Percentiles rank a stretch among this genome's conserved stretches.
Evolutionary conservation across 2,888 invertebrate genomes (phyloP).

Genomic region (Matsumyia berberina): DNA sequence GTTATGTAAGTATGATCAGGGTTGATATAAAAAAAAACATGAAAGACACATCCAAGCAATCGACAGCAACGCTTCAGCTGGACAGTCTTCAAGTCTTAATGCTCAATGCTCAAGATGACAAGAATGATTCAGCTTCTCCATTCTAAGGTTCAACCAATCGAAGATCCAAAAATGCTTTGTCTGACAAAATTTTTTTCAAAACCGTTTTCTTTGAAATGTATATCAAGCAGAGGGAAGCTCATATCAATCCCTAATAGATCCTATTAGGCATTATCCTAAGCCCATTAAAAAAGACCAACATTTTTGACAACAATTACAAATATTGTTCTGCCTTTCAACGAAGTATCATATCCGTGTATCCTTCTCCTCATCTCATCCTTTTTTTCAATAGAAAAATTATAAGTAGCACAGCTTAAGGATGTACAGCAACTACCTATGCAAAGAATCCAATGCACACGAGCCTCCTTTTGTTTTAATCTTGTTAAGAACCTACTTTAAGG

Average conservation of each 20-base stretch:
- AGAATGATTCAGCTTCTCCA: too few species aligned
- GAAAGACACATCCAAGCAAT: too few species aligned
- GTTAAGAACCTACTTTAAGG: slow-evolving; percentile 38
- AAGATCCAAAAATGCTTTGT: too few species aligned
- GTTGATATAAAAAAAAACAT: too few species aligned
- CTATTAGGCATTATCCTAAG: slow-evolving; percentile 71
- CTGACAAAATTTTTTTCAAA: too few species aligned
- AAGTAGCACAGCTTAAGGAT: slow-evolving; percentile 32
- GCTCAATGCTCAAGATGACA: too few species aligned
- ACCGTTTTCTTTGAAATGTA: too few species aligned
- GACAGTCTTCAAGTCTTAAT: too few species aligned
- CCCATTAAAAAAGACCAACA: slow-evolving; percentile 69
- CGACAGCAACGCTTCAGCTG: too few species aligned
- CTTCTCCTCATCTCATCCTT: slow-evolving; percentile 11
- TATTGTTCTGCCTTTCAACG: slow-evolving; percentile 45
- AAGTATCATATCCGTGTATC: slow-evolving; percentile 3
- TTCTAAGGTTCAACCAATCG: too few species aligned
- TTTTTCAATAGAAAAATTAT: slow-evolving; percentile 34
- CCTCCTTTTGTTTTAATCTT: slow-evolving; percentile 64
- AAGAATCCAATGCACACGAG: background rate
- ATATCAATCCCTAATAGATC: slow-evolving; percentile 62
- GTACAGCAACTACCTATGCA: background rate
- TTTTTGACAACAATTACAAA: slow-evolving; percentile 62
- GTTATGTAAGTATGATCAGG: too few species aligned
- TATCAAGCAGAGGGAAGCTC: slow-evolving; percentile 39